A percentile compares a stretch with the other conserved stretches of the same genome.
These are phyloP conservation scores for Tapirus indicus DNA, from an alignment of 2,797 vertebrate genomes.

Conservation along the genomic window DNA sequence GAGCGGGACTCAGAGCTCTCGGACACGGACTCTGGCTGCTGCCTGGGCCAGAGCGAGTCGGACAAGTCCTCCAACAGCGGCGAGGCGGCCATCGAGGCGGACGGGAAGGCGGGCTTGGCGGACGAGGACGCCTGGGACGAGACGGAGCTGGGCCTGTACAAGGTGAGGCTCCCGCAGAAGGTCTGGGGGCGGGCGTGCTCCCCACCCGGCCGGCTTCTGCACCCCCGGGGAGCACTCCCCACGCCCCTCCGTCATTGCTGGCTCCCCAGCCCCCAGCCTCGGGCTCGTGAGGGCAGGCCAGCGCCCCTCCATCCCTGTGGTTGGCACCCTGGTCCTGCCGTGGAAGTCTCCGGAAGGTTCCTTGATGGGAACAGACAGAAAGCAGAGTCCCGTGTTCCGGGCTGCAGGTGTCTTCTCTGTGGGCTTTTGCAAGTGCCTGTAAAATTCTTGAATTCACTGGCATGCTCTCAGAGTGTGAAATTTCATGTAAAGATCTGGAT, in stretches of 20 bases:
- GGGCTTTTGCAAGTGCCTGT: not conserved
- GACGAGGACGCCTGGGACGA: constrained; percentile 85
- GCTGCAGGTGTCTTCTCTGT: not conserved
- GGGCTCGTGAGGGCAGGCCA: too few species aligned
- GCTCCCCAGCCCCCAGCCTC: too few species aligned
- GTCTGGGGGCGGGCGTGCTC: too few species aligned
- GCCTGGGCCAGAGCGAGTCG: constrained; percentile 95
- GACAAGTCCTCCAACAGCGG: constrained; percentile 97
- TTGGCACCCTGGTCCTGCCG: rapidly evolving
- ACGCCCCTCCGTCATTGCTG: rapidly evolving
- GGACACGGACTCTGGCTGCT: constrained; percentile 96
- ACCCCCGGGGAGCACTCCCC: not conserved
- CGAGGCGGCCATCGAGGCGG: constrained; percentile 90
- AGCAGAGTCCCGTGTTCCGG: not conserved
- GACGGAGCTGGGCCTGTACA: constrained; percentile 94
- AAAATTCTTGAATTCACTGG: not conserved
- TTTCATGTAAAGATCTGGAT: not conserved
- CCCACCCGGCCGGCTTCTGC: not conserved
- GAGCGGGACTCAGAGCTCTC: constrained; percentile 96
- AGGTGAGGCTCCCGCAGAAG: constrained; percentile 87
- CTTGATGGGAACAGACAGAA: not conserved
- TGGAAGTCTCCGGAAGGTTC: not conserved
- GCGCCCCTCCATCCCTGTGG: not conserved
- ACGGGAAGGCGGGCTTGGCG: constrained; percentile 88
- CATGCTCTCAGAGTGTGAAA: too few species aligned